phyloP scores from a whole-genome alignment of 2,888 invertebrate genomes.

The Octodonta nipae region DNA sequence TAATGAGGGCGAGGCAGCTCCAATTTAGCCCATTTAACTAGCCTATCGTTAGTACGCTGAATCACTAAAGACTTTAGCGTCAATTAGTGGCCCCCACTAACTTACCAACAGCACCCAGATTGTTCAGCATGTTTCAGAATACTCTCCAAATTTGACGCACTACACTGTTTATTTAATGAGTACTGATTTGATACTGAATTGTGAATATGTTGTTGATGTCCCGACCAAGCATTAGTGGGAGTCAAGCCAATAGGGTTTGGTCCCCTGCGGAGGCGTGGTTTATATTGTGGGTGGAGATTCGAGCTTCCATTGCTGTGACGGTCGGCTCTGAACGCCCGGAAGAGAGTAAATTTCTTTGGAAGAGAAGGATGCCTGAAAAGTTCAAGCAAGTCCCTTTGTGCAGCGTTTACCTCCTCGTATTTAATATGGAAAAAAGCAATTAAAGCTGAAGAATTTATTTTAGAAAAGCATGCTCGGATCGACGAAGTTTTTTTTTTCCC shows the following conservation, averaged over 20 bases:
- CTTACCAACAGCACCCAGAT: constrained; percentile 36
- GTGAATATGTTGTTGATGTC: constrained; percentile 35
- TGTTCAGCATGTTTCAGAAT: constrained; percentile 32
- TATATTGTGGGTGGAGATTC: not conserved
- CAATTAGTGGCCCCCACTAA: constrained; percentile 37
- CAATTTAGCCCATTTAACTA: constrained; percentile 38
- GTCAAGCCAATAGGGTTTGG: constrained; percentile 29
- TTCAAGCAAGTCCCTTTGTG: too few relatives aligned
- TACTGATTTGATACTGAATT: constrained; percentile 40
- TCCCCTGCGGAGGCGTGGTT: constrained; percentile 16
- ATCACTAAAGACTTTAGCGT: constrained; percentile 37
- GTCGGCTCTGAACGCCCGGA: not conserved
- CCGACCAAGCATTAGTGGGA: constrained; percentile 29
- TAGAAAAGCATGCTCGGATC: too few relatives aligned
- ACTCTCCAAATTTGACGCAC: constrained; percentile 26
- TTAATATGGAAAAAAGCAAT: too few relatives aligned
- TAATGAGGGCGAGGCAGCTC: constrained; percentile 38
- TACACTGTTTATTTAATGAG: constrained; percentile 41
- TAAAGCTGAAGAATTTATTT: too few relatives aligned
- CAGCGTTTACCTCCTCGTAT: too few relatives aligned
- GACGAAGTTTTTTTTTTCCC: too few relatives aligned
- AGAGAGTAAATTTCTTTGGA: not conserved
- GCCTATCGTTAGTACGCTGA: constrained; percentile 37
- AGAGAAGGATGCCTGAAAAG: not conserved
- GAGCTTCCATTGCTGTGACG: too few relatives aligned